These are phyloP conservation scores for Chascanopsetta lugubris DNA, from an alignment of 2,113 vertebrate genomes.

Conservation along the genomic window DNA sequence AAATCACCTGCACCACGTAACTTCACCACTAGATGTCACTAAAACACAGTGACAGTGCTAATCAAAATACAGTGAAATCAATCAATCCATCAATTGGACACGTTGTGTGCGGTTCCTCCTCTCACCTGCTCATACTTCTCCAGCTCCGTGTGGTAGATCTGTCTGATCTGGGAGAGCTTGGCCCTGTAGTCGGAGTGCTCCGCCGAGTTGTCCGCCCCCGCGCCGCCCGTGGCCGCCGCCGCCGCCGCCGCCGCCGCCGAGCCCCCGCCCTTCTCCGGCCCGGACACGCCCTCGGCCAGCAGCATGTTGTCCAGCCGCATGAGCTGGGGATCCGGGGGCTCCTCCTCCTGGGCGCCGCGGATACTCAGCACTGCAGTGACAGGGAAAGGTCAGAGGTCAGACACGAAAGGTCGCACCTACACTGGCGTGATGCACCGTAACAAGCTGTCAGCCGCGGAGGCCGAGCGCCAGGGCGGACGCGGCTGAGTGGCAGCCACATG, in stretches of 20 bases:
- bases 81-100: no score
- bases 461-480: background rate
- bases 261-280: constrained; percentile 93
- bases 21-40: background rate
- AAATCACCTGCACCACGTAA: no score
- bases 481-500: background rate
- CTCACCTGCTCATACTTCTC: constrained; percentile 99
- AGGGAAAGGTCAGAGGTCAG: constrained; percentile 66
- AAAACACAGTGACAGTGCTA: background rate
- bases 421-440: constrained; percentile 44
- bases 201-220: constrained; percentile 90
- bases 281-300: constrained; percentile 93
- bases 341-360: constrained; percentile 95
- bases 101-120: background rate
- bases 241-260: constrained; percentile 90
- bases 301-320: constrained; percentile 99
- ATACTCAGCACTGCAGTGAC: constrained; percentile 92
- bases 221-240: constrained; percentile 87
- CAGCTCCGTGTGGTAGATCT: constrained; percentile 99
- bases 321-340: constrained; percentile 95
- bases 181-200: constrained; percentile 97
- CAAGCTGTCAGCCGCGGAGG: constrained; percentile 43
- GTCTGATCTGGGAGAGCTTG: constrained; percentile 96
- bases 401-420: constrained; percentile 43
- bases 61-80: no score